Evolutionary conservation across 2,113 vertebrate genomes (phyloP).

Genomic region (Lepus americanus): DNA sequence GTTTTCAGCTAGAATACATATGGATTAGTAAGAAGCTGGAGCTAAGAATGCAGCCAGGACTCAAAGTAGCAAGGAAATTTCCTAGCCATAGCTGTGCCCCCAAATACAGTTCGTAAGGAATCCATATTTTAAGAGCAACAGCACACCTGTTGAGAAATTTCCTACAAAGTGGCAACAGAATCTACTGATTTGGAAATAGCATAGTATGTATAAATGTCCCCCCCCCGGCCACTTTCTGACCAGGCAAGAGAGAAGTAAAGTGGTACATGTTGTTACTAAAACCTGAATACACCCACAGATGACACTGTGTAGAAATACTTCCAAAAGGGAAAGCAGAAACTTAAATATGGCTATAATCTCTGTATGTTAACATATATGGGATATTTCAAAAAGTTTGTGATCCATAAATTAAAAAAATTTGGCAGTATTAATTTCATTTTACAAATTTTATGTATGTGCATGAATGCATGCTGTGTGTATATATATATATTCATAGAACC

Average conservation of each 20-base stretch:
- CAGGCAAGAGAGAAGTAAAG: not conserved
- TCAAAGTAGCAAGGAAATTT: not conserved
- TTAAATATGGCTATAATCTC: not conserved
- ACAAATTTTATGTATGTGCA: not conserved
- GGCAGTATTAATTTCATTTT: no score
- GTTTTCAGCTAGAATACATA: no score
- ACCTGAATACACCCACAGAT: not conserved
- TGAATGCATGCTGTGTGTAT: not conserved
- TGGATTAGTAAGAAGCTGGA: no score
- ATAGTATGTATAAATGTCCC: not conserved
- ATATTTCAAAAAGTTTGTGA: no score
- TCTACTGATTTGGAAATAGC: not conserved
- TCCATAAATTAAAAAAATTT: no score
- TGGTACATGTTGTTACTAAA: not conserved
- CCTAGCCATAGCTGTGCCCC: not conserved
- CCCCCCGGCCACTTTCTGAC: not conserved
- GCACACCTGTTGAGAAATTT: not conserved
- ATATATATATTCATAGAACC: not conserved
- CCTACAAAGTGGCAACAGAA: not conserved
- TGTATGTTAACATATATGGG: no score
- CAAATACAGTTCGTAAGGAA: slow-evolving; percentile 29
- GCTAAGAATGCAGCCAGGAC: no score
- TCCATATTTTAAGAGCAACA: not conserved
- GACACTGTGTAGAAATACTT: not conserved
- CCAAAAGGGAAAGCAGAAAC: not conserved